Percentiles rank a stretch among this genome's conserved stretches.
These are phyloP conservation scores for Apistogramma diplotaenia DNA, from an alignment of 2,113 vertebrate genomes.

Conservation along the genomic window DNA sequence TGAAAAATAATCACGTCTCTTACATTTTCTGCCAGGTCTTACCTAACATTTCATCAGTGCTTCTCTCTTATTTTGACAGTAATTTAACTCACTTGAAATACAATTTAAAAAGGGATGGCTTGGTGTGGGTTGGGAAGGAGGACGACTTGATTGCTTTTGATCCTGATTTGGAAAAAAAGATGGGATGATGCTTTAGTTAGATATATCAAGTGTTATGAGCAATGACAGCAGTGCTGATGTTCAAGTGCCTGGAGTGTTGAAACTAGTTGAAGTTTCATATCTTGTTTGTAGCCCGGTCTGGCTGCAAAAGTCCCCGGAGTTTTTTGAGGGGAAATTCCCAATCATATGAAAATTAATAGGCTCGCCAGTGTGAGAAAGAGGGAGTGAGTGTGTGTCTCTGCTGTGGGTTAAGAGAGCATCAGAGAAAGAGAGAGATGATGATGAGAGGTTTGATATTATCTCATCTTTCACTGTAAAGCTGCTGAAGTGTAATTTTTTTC, in stretches of 20 bases:
- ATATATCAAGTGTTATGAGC: background rate
- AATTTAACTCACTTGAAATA: slow-evolving; percentile 45
- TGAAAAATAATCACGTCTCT: slow-evolving; percentile 36
- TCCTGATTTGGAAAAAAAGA: slow-evolving; percentile 27
- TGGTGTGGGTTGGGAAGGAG: background rate
- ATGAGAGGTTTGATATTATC: slow-evolving; percentile 1
- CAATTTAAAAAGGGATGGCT: slow-evolving; percentile 15
- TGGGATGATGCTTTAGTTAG: background rate
- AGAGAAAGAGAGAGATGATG: background rate
- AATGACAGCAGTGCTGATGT: slow-evolving; percentile 22
- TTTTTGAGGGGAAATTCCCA: slow-evolving; percentile 45
- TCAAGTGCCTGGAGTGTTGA: slow-evolving; percentile 15
- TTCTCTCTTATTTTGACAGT: slow-evolving; percentile 18
- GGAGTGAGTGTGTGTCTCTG: background rate
- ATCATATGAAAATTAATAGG: slow-evolving; percentile 59
- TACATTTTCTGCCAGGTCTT: slow-evolving; percentile 23
- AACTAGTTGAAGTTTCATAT: slow-evolving; percentile 44
- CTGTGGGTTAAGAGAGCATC: background rate
- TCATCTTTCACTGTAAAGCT: slow-evolving; percentile 11
- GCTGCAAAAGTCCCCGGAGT: slow-evolving; percentile 31
- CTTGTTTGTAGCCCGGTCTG: slow-evolving; percentile 9
- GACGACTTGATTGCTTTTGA: slow-evolving; percentile 35
- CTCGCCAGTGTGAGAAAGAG: background rate
- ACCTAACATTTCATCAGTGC: slow-evolving; percentile 39
- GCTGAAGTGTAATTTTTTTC: background rate